A percentile compares a stretch with the other conserved stretches of the same genome.
These are phyloP conservation scores for Carduelis carduelis DNA, from an alignment of 2,797 vertebrate genomes.

Conservation along the genomic window DNA sequence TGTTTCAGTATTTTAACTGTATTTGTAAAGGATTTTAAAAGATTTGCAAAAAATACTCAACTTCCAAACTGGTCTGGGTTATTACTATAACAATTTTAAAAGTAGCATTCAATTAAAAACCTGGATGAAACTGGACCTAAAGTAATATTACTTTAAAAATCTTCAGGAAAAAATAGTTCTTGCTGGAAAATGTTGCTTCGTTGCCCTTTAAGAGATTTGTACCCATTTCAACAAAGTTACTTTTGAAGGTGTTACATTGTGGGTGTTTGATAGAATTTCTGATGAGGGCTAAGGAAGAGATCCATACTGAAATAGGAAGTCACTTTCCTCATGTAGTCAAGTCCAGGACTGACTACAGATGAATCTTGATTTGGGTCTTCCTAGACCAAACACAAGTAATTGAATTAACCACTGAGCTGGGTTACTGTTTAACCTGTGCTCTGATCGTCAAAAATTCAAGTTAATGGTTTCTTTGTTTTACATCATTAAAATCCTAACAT, in stretches of 20 bases:
- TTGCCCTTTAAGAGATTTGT: background rate
- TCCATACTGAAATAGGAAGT: background rate
- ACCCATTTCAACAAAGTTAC: background rate
- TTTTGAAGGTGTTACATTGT: background rate
- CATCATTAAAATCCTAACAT: background rate
- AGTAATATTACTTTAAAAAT: background rate
- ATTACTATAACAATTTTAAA: background rate
- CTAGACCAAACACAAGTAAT: background rate
- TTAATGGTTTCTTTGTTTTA: background rate
- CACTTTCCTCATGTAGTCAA: background rate
- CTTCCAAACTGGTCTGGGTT: background rate
- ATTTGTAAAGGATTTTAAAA: background rate
- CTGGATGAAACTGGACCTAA: background rate
- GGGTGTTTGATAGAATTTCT: background rate
- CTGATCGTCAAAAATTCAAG: background rate
- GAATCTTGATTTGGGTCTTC: background rate
- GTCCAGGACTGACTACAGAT: background rate
- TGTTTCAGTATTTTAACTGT: background rate
- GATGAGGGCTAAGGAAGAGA: background rate
- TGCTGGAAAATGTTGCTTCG: background rate
- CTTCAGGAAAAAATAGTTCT: background rate
- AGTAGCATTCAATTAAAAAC: background rate
- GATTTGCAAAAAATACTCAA: background rate
- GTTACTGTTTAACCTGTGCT: background rate
- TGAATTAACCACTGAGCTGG: background rate